Evolutionary conservation across 2,797 vertebrate genomes (phyloP).

Genomic region (Eurystomus glaucurus): DNA sequence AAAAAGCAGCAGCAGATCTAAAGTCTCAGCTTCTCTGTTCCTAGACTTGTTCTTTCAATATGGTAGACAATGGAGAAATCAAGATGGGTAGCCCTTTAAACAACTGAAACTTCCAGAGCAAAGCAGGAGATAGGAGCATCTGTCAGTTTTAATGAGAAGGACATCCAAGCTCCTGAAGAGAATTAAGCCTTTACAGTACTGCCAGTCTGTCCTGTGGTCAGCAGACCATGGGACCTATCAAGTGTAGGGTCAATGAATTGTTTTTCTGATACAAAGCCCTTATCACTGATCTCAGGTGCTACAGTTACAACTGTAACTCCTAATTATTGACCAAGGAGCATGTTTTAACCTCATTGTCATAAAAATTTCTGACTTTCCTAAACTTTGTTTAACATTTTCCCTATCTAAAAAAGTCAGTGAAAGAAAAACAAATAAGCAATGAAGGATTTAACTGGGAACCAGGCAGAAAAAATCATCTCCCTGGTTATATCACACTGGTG

Average conservation of each 20-base stretch:
- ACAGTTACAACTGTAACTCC: neutral
- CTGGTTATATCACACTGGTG: no score
- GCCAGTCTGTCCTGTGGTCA: neutral
- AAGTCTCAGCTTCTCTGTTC: neutral
- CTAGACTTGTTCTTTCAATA: neutral
- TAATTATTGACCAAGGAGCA: neutral
- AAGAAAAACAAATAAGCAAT: neutral
- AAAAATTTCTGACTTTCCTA: neutral
- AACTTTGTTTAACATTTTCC: neutral
- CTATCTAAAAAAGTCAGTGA: no score
- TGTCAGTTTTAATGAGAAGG: no score
- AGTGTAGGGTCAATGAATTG: neutral
- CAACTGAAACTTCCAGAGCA: no score
- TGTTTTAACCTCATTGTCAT: neutral
- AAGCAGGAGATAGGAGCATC: no score
- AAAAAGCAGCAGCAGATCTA: neutral
- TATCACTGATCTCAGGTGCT: neutral
- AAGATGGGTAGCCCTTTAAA: neutral
- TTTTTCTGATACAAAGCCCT: neutral
- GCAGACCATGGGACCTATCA: neutral
- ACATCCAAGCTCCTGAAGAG: no score
- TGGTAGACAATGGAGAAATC: neutral
- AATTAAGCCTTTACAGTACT: neutral
- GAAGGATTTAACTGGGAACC: neutral
- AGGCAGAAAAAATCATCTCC: no score